Evolutionary conservation across 1,140 invertebrate species (phyloP).

Genomic region (Cepaea nemoralis): DNA sequence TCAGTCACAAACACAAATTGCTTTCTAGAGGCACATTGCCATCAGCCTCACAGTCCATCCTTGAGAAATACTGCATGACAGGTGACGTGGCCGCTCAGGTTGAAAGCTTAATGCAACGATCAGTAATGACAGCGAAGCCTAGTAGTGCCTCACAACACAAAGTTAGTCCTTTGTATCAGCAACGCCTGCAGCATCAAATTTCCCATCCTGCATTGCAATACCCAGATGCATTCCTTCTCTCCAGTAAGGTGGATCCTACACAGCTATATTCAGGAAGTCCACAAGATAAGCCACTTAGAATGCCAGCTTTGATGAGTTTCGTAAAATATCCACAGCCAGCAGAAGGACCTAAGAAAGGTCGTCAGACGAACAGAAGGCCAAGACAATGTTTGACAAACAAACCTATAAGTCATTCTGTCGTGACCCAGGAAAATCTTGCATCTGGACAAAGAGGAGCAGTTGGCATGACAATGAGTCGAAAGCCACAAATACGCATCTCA

Average conservation of each 20-base stretch:
- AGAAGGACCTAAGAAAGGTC: neutral
- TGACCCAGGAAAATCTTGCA: neutral
- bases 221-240: neutral
- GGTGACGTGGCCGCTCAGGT: no score
- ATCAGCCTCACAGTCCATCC: no score
- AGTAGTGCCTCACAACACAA: neutral
- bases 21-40: no score
- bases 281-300: neutral
- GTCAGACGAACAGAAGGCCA: neutral
- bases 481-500: neutral
- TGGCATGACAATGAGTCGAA: neutral
- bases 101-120: neutral
- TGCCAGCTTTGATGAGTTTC: neutral
- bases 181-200: neutral
- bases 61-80: no score
- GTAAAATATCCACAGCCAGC: neutral
- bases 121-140: neutral
- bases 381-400: neutral
- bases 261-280: neutral
- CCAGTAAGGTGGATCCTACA: neutral
- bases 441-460: neutral
- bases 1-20: no score
- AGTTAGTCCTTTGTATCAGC: neutral
- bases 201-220: neutral
- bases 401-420: neutral